Base-by-base conservation (phyloP, 2,113 vertebrate species). In the Calidris pugnax region DNA sequence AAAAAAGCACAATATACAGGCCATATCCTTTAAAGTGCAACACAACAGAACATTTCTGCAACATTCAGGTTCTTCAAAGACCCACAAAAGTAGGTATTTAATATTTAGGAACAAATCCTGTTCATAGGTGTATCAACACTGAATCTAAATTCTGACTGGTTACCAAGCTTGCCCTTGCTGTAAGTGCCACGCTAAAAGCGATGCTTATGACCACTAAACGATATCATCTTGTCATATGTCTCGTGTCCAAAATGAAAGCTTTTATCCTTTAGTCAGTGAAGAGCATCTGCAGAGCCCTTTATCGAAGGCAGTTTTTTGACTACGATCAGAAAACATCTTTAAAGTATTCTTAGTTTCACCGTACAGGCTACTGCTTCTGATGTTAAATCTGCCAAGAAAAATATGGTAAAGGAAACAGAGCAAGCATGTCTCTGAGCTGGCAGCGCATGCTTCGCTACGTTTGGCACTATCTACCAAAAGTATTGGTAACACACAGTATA, bases 11-110 rank as follows among this genome's bases (percentile, higher is more conserved):
- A 98, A 97, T 98, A 89, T 98, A 98, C 85, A 97, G 88, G 92
- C 97, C 97, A 97, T 95, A 91, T 90, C 63, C 43, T 95, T 97
- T 98, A 98, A 98, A 98, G 98, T 98, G 98, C 98, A 98, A 96
- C 97, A 96, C 95, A 94, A 97, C 87, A 97, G 97, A 97, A 96
- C 95, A 93, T 28, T 87, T 97, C 97, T 97, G 97, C 68, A 77
- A 98, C 95, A 94, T 94, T 93, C 97, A 95, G 84, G 32, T 90
- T 94, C 89, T 95, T 93, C 82, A 64, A 85, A 84, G 81, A 74
- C 77, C 94, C 97, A 97, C 89, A 91, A 83, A 90, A 79, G 85
- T 67, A 91, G 86, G 93, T 95, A 77, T 82, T 83, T 94, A 81
- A 75, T 73, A 90, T 87, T 93, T 81, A 78, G 95, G 94, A 94